phyloP scores from a whole-genome alignment of 2,888 invertebrate genomes.

The Apocheima hispidaria region DNA sequence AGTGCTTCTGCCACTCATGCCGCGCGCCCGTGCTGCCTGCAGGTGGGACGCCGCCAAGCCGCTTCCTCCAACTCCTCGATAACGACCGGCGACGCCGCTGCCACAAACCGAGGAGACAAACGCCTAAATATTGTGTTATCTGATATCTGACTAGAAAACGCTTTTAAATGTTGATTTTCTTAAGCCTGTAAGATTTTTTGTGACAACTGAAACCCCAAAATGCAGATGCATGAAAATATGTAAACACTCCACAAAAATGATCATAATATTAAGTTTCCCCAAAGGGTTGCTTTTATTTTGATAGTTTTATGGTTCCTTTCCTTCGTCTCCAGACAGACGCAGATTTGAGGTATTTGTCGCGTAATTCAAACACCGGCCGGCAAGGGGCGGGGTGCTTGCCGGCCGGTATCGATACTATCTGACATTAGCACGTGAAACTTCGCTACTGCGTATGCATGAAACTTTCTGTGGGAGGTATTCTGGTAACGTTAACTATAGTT shows the following conservation, averaged over 20 bases:
- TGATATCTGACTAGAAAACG: constrained; percentile 42
- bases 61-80: constrained; percentile 36
- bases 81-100: constrained; percentile 61
- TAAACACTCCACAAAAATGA: neutral
- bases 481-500: neutral
- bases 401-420: constrained; percentile 54
- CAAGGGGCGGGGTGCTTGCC: constrained; percentile 47
- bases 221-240: neutral
- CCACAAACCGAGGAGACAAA: constrained; percentile 66
- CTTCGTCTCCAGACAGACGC: neutral
- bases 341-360: neutral
- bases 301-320: neutral
- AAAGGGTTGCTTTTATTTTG: neutral
- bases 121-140: constrained; percentile 51
- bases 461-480: neutral
- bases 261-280: neutral
- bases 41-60: constrained; percentile 84
- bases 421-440: constrained; percentile 61
- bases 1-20: constrained; percentile 97
- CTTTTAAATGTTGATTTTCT: neutral
- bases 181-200: neutral
- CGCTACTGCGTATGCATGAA: constrained; percentile 32
- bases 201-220: neutral
- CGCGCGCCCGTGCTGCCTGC: constrained; percentile 92
- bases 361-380: constrained; percentile 50